These are phyloP conservation scores for Albula glossodonta DNA, from an alignment of 2,113 vertebrate genomes.

Conservation along the genomic window DNA sequence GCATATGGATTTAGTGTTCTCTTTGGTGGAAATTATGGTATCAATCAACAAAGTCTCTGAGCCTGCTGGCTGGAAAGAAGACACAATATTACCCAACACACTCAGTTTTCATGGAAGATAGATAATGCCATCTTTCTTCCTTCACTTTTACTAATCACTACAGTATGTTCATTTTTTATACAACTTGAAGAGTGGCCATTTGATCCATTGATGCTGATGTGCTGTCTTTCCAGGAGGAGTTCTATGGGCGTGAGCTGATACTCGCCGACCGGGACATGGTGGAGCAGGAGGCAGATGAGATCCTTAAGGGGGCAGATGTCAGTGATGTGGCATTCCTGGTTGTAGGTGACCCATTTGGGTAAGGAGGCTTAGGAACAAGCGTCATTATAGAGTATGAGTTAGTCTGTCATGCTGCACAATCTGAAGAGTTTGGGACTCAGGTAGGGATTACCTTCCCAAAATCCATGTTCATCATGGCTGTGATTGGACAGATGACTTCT, in stretches of 20 bases:
- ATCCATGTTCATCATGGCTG: neutral
- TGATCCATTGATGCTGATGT: neutral
- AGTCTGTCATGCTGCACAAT: neutral
- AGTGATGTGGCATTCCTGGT: constrained; percentile 91
- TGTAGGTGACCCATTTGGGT: constrained; percentile 97
- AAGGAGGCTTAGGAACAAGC: constrained; percentile 52
- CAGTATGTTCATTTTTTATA: neutral
- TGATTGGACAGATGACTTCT: neutral
- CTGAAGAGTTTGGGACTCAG: neutral
- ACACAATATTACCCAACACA: neutral
- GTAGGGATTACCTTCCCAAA: neutral
- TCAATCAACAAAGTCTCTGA: neutral
- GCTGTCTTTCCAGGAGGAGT: constrained; percentile 80
- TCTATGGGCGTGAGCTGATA: constrained; percentile 88
- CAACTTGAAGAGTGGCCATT: neutral
- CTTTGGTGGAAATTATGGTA: neutral
- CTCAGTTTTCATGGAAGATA: neutral
- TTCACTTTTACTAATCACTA: neutral
- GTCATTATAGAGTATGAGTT: no score
- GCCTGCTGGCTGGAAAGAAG: neutral
- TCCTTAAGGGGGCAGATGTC: constrained; percentile 81
- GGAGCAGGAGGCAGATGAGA: constrained; percentile 86
- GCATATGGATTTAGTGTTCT: constrained; percentile 11
- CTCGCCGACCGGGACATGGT: constrained; percentile 91
- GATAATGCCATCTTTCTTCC: neutral